A percentile compares a stretch with the other conserved stretches of the same genome.
phyloP scores from a whole-genome alignment of 2,888 invertebrate genomes.

The Ashinkailepas kermadecensis region DNA sequence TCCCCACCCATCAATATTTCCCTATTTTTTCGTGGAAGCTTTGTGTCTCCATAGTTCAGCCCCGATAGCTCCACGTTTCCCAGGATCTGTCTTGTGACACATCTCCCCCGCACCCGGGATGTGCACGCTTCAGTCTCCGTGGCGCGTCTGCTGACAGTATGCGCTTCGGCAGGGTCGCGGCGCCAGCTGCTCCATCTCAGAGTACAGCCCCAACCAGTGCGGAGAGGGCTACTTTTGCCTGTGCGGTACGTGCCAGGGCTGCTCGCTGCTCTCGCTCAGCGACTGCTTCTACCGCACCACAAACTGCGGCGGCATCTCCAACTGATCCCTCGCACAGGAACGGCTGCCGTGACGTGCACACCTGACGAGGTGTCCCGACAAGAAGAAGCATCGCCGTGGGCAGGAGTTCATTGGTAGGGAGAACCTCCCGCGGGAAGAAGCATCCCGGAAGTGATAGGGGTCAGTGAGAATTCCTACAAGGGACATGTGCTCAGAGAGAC shows the following conservation, averaged over 20 bases:
- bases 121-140: not conserved
- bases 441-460: too few relatives aligned
- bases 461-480: too few relatives aligned
- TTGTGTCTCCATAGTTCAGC: not conserved
- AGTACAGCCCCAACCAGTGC: constrained; percentile 35
- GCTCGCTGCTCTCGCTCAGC: constrained; percentile 39
- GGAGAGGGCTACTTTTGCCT: constrained; percentile 43
- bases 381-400: too few relatives aligned
- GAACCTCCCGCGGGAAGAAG: too few relatives aligned
- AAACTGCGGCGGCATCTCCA: not conserved
- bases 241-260: constrained; percentile 44
- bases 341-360: too few relatives aligned
- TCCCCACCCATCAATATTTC: not conserved
- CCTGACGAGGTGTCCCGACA: too few relatives aligned
- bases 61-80: not conserved
- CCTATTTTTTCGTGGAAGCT: not conserved
- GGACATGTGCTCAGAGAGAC: too few relatives aligned
- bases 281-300: constrained; percentile 31
- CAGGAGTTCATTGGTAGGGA: too few relatives aligned
- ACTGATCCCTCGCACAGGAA: too few relatives aligned
- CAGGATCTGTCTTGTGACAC: not conserved
- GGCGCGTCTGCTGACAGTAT: not conserved
- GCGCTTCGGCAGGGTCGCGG: not conserved
- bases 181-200: not conserved
- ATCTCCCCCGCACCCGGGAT: not conserved